Evolutionary conservation across 2,888 invertebrate genomes (phyloP).

Genomic region (Chouioia cunea): DNA sequence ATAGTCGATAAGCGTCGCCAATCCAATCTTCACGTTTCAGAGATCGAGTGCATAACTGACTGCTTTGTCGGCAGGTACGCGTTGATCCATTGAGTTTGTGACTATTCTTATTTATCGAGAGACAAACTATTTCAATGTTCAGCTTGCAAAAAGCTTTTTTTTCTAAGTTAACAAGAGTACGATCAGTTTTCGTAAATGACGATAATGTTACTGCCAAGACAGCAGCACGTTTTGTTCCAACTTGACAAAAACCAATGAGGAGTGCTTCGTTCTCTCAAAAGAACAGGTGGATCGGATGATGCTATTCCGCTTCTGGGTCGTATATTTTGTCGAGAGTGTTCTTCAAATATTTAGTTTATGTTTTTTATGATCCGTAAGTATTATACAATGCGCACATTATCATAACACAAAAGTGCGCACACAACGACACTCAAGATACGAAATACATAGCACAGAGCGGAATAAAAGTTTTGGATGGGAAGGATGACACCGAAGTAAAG

Average conservation of each 20-base stretch:
- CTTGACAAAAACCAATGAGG: no score
- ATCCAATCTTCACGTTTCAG: conserved; percentile 9
- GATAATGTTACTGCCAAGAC: no score
- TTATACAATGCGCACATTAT: conserved; percentile 48
- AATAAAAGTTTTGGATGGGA: conserved; percentile 27
- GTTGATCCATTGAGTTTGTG: no score
- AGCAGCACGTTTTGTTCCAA: no score
- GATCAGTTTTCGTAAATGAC: no score
- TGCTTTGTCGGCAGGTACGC: conserved; percentile 3
- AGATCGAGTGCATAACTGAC: conserved; percentile 12
- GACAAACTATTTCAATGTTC: not conserved
- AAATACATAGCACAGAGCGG: conserved; percentile 38
- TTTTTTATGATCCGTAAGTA: conserved; percentile 48
- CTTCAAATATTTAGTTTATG: conserved; percentile 46
- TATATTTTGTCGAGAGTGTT: conserved; percentile 40
- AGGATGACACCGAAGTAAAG: conserved; percentile 28
- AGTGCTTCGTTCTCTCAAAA: no score
- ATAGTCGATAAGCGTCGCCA: conserved; percentile 26
- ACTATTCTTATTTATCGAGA: not conserved
- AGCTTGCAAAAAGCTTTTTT: not conserved
- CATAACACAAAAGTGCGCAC: conserved; percentile 45
- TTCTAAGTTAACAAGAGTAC: not conserved
- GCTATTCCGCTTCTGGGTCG: conserved; percentile 39
- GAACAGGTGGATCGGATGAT: not conserved
- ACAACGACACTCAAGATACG: conserved; percentile 28